Conservation (phyloP, 2,113 vertebrate genomes). For the Oophaga pumilio region DNA sequence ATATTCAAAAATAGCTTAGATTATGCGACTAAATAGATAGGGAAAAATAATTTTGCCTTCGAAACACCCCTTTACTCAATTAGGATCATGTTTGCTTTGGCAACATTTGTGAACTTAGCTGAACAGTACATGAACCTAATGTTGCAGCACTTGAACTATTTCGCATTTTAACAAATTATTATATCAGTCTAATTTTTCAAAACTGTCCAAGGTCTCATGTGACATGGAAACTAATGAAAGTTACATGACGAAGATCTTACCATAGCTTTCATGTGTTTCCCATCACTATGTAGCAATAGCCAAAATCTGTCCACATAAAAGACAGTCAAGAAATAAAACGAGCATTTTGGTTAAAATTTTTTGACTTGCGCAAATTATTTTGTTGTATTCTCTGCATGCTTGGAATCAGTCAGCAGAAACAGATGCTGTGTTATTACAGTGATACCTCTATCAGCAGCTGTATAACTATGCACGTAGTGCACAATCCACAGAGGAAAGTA, state of each 20-base stretch:
- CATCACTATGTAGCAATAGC: not conserved
- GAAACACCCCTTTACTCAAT: no score
- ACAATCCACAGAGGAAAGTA: constrained; percentile 54
- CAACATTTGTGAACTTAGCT: no score
- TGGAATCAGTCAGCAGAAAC: not conserved
- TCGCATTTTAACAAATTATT: not conserved
- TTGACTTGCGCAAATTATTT: not conserved
- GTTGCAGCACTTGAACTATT: no score
- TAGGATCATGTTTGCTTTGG: no score
- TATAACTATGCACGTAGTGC: constrained; percentile 27
- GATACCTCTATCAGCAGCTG: constrained; percentile 13
- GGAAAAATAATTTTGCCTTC: no score
- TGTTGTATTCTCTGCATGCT: not conserved
- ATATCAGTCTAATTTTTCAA: not conserved
- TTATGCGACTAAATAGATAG: no score
- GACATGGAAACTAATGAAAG: not conserved
- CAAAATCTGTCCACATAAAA: not conserved
- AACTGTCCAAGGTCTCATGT: not conserved
- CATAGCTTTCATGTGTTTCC: not conserved
- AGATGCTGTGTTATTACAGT: constrained; percentile 32
- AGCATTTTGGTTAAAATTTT: not conserved
- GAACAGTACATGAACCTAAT: no score
- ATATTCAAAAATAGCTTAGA: no score
- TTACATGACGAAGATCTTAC: not conserved
- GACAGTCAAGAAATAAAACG: not conserved